Base-by-base conservation (phyloP, 2,888 invertebrate genomes). In the Cephus spinipes region DNA sequence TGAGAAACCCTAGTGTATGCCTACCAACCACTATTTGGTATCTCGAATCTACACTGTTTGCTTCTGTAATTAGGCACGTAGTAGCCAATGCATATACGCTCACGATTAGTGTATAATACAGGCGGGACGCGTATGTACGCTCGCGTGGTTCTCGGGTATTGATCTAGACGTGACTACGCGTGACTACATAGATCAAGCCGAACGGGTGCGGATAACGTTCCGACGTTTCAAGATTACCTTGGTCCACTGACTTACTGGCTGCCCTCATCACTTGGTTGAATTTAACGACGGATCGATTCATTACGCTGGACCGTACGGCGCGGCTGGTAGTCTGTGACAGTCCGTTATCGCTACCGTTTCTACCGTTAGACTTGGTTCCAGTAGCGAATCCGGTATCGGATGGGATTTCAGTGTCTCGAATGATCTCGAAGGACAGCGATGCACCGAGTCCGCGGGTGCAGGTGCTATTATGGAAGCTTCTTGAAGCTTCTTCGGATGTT, bases 21-120 rank as follows among this genome's bases (percentile, higher is more conserved):
- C 55, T 55, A 55, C 23, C 55, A 83, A 80, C 82, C 78, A 82
- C 82, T 79, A 78, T 83, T 84, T 82, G 81, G 84, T 81, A 85
- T 83, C 81, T 85, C 85, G 87, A 86, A 88, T 86, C 87, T 86
- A 87, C 85, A 87, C 87, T 86, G 89, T 88, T 89, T 90, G 88
- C 89, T 84, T 85, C 87, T 84, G 88, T 90, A 90, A 90, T 90
- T 90, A 90, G 87, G 86, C 88, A 87, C 86, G 85, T 84, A 83
- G 81, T 82, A 83, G 81, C 35, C 74, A 33, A 12, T 12, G 74
- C 35, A 34, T 35, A 74, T 34, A 74, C 74, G 23, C 33, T 35
- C 74, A 35, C 74, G 74, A 33, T 33, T 74, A 74, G 74, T 74
- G 36, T 74, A 74, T 74, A 74, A 74, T 35, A 34, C 74, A 33